These are phyloP conservation scores for Rhadinocentrus ornatus DNA, from an alignment of 2,797 vertebrate genomes.

Conservation along the genomic window DNA sequence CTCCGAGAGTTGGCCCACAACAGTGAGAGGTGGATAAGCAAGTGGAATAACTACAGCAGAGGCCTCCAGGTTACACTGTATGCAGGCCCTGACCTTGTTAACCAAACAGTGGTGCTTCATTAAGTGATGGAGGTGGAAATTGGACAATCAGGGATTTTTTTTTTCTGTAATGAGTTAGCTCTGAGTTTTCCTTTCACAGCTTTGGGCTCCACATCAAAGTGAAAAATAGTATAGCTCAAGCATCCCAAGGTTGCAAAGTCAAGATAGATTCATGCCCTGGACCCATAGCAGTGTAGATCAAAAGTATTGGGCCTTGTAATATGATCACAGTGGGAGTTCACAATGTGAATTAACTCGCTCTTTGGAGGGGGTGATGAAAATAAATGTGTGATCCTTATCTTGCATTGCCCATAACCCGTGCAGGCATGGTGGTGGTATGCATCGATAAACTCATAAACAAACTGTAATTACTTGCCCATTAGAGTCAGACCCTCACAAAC, in stretches of 20 bases:
- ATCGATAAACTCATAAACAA: slow-evolving; percentile 84
- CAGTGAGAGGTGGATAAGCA: slow-evolving; percentile 52
- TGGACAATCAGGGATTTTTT: slow-evolving; percentile 42
- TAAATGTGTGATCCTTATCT: slow-evolving; percentile 77
- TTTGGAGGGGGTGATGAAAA: slow-evolving; percentile 57
- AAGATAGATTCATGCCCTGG: slow-evolving; percentile 61
- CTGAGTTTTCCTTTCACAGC: slow-evolving; percentile 36
- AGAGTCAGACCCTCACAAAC: slow-evolving; percentile 79
- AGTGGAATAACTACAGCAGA: slow-evolving; percentile 13
- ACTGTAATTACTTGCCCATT: slow-evolving; percentile 84
- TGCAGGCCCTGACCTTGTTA: slow-evolving; percentile 65
- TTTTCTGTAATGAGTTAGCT: slow-evolving; percentile 58
- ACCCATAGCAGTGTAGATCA: slow-evolving; percentile 66
- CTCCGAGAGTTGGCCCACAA: slow-evolving; percentile 25
- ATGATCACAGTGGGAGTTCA: slow-evolving; percentile 76
- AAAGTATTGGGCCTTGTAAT: slow-evolving; percentile 75
- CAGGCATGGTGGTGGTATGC: slow-evolving; percentile 77
- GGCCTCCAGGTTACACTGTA: slow-evolving; percentile 19
- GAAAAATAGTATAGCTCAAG: slow-evolving; percentile 45
- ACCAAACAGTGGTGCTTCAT: slow-evolving; percentile 46
- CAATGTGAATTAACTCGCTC: slow-evolving; percentile 65
- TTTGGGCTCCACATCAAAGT: slow-evolving; percentile 65
- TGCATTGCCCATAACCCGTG: slow-evolving; percentile 72
- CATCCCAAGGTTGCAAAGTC: slow-evolving; percentile 68
- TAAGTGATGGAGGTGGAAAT: slow-evolving; percentile 61